These are phyloP conservation scores for Cyanistes caeruleus DNA, from an alignment of 2,113 vertebrate genomes.

Conservation along the genomic window DNA sequence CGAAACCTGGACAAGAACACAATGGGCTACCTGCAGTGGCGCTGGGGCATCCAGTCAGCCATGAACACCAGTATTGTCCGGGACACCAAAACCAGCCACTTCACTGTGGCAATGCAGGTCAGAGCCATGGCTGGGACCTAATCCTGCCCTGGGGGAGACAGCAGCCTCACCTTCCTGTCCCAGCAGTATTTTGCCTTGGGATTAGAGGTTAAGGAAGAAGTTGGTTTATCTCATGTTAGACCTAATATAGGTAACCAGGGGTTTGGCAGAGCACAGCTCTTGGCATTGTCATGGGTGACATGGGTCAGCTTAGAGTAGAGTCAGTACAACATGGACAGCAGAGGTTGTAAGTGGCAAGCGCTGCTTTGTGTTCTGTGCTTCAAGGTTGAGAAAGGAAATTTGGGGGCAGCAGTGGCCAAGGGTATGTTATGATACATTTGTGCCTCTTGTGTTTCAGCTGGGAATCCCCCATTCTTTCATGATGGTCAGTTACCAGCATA, in stretches of 20 bases:
- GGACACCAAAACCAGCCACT: conserved; percentile 94
- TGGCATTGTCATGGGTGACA: accelerated
- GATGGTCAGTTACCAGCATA: conserved; percentile 97
- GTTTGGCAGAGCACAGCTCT: not conserved
- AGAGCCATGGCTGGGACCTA: not conserved
- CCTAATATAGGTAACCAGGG: accelerated
- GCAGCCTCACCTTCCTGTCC: not conserved
- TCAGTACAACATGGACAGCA: not conserved
- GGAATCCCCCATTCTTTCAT: conserved; percentile 94
- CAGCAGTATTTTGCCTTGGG: not conserved
- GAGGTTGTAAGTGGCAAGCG: not conserved
- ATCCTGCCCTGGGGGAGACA: accelerated
- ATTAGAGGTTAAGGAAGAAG: not conserved
- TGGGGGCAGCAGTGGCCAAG: not conserved
- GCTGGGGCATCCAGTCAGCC: conserved; percentile 93
- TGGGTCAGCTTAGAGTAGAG: not conserved
- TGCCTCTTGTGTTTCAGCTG: conserved; percentile 78
- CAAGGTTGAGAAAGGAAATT: not conserved
- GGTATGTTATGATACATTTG: accelerated
- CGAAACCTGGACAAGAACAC: conserved; percentile 97
- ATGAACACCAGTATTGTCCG: conserved; percentile 97
- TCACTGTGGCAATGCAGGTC: conserved; percentile 92
- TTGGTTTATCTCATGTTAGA: accelerated
- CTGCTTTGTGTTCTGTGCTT: not conserved
- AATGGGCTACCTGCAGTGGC: conserved; percentile 97